A percentile compares a stretch with the other conserved stretches of the same genome.
These are phyloP conservation scores for Tetramorium parvispinum DNA, from an alignment of 1,140 invertebrate species.

Conservation along the genomic window DNA sequence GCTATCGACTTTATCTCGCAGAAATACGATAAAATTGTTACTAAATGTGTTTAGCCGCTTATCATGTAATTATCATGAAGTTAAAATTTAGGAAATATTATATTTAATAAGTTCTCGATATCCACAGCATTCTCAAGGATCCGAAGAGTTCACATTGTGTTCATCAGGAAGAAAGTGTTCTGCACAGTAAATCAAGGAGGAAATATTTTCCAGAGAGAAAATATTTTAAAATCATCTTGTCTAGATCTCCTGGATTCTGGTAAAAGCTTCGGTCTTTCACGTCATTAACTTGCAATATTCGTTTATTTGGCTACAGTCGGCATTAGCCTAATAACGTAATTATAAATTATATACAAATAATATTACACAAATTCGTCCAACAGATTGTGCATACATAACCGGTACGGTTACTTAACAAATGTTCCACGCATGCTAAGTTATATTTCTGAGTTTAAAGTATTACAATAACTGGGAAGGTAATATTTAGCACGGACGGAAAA, in stretches of 20 bases:
- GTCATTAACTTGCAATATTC: slow-evolving; percentile 10
- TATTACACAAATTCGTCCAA: slow-evolving; percentile 39
- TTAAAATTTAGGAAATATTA: not conserved
- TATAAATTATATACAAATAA: slow-evolving; percentile 58
- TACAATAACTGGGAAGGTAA: not conserved
- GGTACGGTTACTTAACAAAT: slow-evolving; percentile 12
- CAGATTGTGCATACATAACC: slow-evolving; percentile 26
- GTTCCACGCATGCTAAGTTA: slow-evolving; percentile 20
- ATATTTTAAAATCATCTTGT: not conserved
- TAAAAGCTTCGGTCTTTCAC: not conserved
- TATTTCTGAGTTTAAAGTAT: not conserved
- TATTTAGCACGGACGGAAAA: slow-evolving; percentile 34
- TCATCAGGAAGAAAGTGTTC: not conserved
- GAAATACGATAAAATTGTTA: slow-evolving; percentile 35
- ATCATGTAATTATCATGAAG: not conserved
- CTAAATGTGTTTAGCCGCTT: slow-evolving; percentile 20
- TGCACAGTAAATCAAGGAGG: not conserved
- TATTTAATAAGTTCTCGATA: not conserved
- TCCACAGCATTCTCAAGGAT: not conserved
- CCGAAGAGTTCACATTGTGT: not conserved
- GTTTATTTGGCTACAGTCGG: slow-evolving; percentile 23
- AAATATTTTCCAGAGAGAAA: not conserved
- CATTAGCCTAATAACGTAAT: slow-evolving; percentile 14
- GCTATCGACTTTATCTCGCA: not conserved
- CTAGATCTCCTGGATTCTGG: not conserved